Percentiles rank a stretch among this genome's conserved stretches.
Conservation (phyloP, 2,888 invertebrate species). For the Latrodectus hesperus region DNA sequence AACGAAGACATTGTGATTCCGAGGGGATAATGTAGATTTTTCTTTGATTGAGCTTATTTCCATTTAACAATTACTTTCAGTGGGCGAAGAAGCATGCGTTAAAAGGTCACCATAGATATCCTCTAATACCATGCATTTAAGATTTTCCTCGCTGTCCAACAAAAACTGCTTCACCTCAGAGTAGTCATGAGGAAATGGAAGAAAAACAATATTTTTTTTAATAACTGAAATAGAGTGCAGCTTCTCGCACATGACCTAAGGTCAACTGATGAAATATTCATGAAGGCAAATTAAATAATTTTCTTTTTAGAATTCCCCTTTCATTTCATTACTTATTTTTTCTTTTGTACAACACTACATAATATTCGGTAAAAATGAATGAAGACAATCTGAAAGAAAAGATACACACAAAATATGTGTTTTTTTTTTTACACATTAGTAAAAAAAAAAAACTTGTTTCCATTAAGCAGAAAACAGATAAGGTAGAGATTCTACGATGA, state of each 20-base stretch:
- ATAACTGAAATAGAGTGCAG: constrained; percentile 22
- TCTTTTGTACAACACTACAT: constrained; percentile 1
- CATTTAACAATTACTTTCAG: no score
- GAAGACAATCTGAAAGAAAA: background rate
- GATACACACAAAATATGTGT: no score
- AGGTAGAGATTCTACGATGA: no score
- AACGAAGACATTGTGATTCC: no score
- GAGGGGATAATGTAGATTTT: no score
- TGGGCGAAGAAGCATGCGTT: no score
- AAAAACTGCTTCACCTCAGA: background rate
- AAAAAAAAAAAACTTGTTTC: no score
- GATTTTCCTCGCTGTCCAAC: background rate
- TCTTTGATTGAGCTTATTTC: no score
- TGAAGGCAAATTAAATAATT: constrained; percentile 32
- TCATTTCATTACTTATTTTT: background rate
- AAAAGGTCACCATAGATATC: no score
- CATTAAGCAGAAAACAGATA: no score
- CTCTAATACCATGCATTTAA: no score
- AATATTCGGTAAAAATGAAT: background rate
- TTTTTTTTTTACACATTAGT: no score
- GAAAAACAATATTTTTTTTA: constrained; percentile 13
- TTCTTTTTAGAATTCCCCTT: background rate
- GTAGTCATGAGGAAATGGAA: background rate
- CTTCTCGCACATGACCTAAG: constrained; percentile 28
- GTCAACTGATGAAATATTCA: constrained; percentile 56